Evolutionary conservation across 2,888 invertebrate genomes (phyloP), one percentile per base, ranked within the genome.

Genomic region (Lepidocyrtoides sp.): DNA sequence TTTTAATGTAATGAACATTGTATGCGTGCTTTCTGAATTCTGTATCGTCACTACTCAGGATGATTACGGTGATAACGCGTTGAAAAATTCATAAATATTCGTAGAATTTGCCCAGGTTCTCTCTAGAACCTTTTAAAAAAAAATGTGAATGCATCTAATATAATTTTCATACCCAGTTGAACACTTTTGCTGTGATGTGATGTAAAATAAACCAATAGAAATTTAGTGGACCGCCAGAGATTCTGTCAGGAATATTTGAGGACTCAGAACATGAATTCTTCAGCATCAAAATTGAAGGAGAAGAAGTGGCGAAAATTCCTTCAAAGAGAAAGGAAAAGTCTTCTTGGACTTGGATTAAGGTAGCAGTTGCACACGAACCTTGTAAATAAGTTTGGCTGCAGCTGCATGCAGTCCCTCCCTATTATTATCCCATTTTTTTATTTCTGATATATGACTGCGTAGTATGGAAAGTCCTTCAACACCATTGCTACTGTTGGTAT

Each of bases 261-360:
- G 57, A 75, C 72, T 12, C 72, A 4, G 60, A 36, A 20, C 54
- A 60, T 32, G 57, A 60, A 20, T 54, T 17, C 36, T 23, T 82
- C 60, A 36, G 54, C 81, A 60, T 60, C 60, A 54, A 82, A 41
- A n/a, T 82, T 32, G 81, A 60, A 20, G 57, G 72, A 2, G 72
- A 20, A 20, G 72, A 75, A 48, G 72, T 75, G 72, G 72, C 72
- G 23, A 75, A 75, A 75, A 75, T 75, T 75, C 44, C 72, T 44
- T 75, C 82, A 98, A 99, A 95, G 99, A 99, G 8, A 97, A 97
- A 93, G 97, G 97, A 94, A 98, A 99, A 79, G 98, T 99, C 95
- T 97, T 98, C 72, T 97, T 97, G 32, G 99, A 99, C 95, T 99
- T 99, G 98, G 99, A 99, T 95, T 98, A 97, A 94, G 98, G 99